phyloP scores from a whole-genome alignment of 1,140 invertebrate species.

The Mycetomoellerius zeteki region DNA sequence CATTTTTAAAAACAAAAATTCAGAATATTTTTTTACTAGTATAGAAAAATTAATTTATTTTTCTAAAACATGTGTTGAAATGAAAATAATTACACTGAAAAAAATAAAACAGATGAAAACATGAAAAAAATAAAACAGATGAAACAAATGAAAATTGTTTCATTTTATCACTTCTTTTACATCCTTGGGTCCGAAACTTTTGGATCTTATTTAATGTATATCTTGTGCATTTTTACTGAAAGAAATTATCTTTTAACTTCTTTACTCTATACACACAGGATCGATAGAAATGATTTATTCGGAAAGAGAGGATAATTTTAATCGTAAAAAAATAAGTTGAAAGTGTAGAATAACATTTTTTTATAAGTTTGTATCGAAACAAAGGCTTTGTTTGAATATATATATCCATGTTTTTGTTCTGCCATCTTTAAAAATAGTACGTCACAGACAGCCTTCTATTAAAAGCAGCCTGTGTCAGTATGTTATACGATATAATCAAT shows the following conservation, averaged over 20 bases:
- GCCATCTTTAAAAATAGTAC: slow-evolving; percentile 41
- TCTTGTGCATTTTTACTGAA: not conserved
- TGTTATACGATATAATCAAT: slow-evolving; percentile 35
- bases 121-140: too few relatives aligned
- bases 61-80: not conserved
- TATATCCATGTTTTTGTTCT: slow-evolving; percentile 3
- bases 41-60: not conserved
- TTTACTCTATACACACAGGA: not conserved
- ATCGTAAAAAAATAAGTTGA: not conserved
- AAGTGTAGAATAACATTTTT: slow-evolving; percentile 9
- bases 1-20: too few relatives aligned
- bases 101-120: too few relatives aligned
- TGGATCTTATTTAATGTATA: not conserved
- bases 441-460: slow-evolving; percentile 37
- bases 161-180: not conserved
- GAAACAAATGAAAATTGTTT: too few relatives aligned
- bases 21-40: not conserved
- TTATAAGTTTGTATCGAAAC: not conserved
- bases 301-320: not conserved
- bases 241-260: not conserved
- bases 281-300: not conserved
- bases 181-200: not conserved
- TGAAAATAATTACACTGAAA: not conserved
- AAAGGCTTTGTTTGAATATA: not conserved
- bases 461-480: slow-evolving; percentile 27